Evolutionary conservation across 2,888 invertebrate species (phyloP).

Genomic region (Acrobasis repandana): DNA sequence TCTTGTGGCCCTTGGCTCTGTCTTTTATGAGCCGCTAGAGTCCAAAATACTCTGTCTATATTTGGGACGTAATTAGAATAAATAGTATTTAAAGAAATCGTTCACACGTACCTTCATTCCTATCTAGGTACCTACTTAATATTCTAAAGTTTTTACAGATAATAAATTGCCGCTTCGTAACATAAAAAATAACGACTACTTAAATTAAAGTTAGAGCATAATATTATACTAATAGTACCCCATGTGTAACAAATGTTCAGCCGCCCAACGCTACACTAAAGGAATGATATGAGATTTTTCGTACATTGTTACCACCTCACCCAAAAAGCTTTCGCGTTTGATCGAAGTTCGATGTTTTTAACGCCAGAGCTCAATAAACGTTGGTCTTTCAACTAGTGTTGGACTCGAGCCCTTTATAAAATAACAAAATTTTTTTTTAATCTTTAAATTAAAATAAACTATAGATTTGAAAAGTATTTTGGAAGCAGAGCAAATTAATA

Average conservation of each 20-base stretch:
- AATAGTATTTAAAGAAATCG: too few relatives aligned
- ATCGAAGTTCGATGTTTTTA: conserved; percentile 42
- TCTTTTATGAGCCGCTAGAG: too few relatives aligned
- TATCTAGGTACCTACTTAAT: too few relatives aligned
- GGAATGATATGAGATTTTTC: conserved; percentile 24
- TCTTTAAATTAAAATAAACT: too few relatives aligned
- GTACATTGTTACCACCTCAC: conserved; percentile 21
- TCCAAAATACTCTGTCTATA: too few relatives aligned
- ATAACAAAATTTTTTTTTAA: too few relatives aligned
- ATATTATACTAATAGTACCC: conserved; percentile 9
- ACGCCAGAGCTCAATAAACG: conserved; percentile 41
- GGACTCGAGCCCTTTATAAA: too few relatives aligned
- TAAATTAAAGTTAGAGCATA: background rate
- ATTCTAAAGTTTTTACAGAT: background rate
- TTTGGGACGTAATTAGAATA: too few relatives aligned
- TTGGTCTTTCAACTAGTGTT: conserved; percentile 33
- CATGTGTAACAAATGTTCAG: conserved; percentile 11
- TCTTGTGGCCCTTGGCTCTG: too few relatives aligned
- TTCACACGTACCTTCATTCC: too few relatives aligned
- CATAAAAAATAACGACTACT: background rate
- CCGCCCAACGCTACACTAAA: conserved; percentile 12
- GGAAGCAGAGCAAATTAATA: too few relatives aligned
- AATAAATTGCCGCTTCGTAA: background rate
- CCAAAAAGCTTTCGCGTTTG: conserved; percentile 32
- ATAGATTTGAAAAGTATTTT: too few relatives aligned